Conservation (phyloP, 2,797 vertebrate species). For the Craterocephalus amniculus region DNA sequence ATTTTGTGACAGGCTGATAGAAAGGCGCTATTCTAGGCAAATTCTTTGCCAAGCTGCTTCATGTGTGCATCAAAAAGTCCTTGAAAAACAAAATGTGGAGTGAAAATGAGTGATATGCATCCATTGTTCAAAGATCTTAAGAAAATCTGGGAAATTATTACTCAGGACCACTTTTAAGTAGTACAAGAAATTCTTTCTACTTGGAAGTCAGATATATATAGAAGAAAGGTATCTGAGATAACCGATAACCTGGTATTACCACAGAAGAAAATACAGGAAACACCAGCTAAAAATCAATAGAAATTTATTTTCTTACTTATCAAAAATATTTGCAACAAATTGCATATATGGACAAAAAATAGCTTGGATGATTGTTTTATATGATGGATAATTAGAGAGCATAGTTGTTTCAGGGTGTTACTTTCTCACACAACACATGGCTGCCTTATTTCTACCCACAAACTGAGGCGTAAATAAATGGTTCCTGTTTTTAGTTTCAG, state of each 20-base stretch:
- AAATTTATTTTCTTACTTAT: conserved; percentile 80
- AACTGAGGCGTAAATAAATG: neutral
- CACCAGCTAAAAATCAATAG: conserved; percentile 70
- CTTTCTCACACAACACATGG: neutral
- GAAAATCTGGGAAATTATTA: too few relatives aligned
- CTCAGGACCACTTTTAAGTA: too few relatives aligned
- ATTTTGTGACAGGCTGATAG: neutral
- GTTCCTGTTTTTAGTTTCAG: conserved; percentile 19
- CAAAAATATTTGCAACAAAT: conserved; percentile 80
- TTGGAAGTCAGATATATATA: too few relatives aligned
- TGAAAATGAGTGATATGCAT: neutral
- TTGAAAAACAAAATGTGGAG: too few relatives aligned
- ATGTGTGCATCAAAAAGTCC: too few relatives aligned
- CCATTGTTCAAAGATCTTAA: too few relatives aligned
- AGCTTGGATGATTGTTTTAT: conserved; percentile 53
- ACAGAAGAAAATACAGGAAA: conserved; percentile 7
- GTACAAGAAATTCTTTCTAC: too few relatives aligned
- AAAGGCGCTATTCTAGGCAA: neutral
- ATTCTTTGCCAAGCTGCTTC: too few relatives aligned
- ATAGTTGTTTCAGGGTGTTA: conserved; percentile 1
- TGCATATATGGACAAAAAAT: conserved; percentile 82
- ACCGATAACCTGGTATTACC: neutral
- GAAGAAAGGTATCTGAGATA: too few relatives aligned
- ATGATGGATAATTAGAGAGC: conserved; percentile 41
- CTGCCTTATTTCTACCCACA: neutral